Evolutionary conservation across 2,113 vertebrate genomes (phyloP).

Genomic region (Bagarius yarrelli): DNA sequence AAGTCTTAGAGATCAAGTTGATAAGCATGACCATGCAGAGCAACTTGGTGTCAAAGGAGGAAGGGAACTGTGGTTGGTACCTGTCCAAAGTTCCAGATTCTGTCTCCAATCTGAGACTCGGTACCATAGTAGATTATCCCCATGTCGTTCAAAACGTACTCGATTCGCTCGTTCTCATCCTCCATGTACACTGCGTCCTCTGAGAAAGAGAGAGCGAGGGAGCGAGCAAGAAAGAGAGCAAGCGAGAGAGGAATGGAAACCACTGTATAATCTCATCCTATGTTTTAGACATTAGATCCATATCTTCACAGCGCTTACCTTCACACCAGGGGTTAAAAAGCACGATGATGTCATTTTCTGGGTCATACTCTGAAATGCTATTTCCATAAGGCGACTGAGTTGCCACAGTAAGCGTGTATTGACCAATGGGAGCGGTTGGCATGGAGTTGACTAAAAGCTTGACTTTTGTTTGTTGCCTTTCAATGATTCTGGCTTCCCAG

Average conservation of each 20-base stretch:
- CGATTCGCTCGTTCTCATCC: constrained; percentile 74
- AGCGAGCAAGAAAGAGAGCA: neutral
- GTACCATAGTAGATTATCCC: constrained; percentile 90
- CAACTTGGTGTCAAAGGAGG: neutral
- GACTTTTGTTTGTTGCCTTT: constrained; percentile 64
- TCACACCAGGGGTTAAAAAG: constrained; percentile 85
- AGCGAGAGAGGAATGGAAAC: neutral
- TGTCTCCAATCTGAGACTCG: constrained; percentile 82
- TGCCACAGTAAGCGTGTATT: constrained; percentile 76
- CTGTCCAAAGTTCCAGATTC: constrained; percentile 91
- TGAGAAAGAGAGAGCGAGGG: neutral
- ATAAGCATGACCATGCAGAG: neutral
- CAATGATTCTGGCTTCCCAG: constrained; percentile 79
- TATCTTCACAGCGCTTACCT: neutral
- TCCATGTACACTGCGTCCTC: constrained; percentile 69
- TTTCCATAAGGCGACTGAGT: constrained; percentile 61
- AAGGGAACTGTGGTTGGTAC: constrained; percentile 57
- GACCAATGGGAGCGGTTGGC: constrained; percentile 76
- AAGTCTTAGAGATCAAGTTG: neutral
- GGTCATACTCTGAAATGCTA: constrained; percentile 59
- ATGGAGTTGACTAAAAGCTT: constrained; percentile 71
- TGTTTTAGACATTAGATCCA: neutral
- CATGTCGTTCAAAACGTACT: constrained; percentile 86
- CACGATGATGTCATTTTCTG: constrained; percentile 72
- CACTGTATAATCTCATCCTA: neutral